phyloP scores from a whole-genome alignment of 1,140 invertebrate species.

The Elymnias hypermnestra region DNA sequence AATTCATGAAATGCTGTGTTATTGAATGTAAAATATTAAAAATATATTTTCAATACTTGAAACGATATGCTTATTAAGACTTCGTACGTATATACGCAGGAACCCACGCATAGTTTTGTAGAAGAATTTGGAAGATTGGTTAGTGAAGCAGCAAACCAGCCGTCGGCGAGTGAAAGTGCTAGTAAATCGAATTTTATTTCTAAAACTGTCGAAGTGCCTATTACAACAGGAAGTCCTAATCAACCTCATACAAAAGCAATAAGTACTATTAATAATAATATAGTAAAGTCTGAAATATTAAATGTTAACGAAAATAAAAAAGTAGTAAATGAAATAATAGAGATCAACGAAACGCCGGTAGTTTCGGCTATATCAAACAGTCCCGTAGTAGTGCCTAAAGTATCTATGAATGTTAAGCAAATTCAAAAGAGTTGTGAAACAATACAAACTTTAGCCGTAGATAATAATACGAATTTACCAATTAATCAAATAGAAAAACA shows the following conservation, averaged over 20 bases:
- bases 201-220: slow-evolving; percentile 42
- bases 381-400: slow-evolving; percentile 71
- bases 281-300: slow-evolving; percentile 64
- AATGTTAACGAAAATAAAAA: slow-evolving; percentile 58
- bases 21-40: too few species aligned
- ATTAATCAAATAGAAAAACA: slow-evolving; percentile 44
- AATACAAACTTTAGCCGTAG: slow-evolving; percentile 43
- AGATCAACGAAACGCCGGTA: slow-evolving; percentile 52
- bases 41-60: too few species aligned
- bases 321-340: slow-evolving; percentile 46
- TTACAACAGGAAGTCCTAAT: slow-evolving; percentile 31
- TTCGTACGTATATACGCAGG: slow-evolving; percentile 17
- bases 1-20: too few species aligned
- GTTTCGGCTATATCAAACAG: slow-evolving; percentile 65
- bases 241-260: slow-evolving; percentile 55
- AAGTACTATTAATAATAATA: slow-evolving; percentile 56
- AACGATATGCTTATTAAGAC: slow-evolving; percentile 5
- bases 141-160: slow-evolving; percentile 55
- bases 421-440: slow-evolving; percentile 52
- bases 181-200: slow-evolving; percentile 44
- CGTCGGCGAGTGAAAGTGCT: slow-evolving; percentile 38
- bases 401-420: slow-evolving; percentile 51
- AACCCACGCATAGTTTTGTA: slow-evolving; percentile 43
- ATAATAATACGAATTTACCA: slow-evolving; percentile 48
- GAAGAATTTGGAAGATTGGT: slow-evolving; percentile 61